Percentiles rank a stretch among this genome's conserved stretches.
Evolutionary conservation across 1,140 invertebrate species (phyloP).

Genomic region (Prorops nasuta): DNA sequence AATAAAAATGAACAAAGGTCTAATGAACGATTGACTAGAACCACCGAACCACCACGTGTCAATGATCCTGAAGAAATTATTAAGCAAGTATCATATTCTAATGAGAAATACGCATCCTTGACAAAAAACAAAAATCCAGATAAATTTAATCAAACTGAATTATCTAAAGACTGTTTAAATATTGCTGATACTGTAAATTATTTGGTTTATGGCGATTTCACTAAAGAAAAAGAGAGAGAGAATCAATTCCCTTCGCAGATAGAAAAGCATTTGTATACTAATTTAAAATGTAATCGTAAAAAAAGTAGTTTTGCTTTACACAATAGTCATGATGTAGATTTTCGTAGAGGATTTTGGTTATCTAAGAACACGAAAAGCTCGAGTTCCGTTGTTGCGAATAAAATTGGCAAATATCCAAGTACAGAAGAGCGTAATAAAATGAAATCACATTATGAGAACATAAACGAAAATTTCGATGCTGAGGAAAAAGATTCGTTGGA

Average conservation of each 20-base stretch:
- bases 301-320: conserved; percentile 18
- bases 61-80: too few species aligned
- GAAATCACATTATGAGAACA: neutral
- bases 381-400: too few species aligned
- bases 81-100: too few species aligned
- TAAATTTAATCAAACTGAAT: too few species aligned
- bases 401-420: too few species aligned
- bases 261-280: neutral
- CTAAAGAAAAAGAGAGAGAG: neutral
- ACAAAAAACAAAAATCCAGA: too few species aligned
- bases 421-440: neutral
- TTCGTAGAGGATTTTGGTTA: conserved; percentile 4
- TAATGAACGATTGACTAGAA: too few species aligned
- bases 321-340: neutral
- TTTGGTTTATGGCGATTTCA: conserved; percentile 8
- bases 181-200: conserved; percentile 18
- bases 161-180: too few species aligned
- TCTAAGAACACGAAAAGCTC: conserved; percentile 2
- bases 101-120: too few species aligned
- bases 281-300: neutral
- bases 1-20: too few species aligned
- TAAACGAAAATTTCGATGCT: neutral
- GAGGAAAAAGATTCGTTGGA: conserved; percentile 21
- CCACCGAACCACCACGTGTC: too few species aligned
- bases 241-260: conserved; percentile 12